Base-by-base conservation (phyloP, 2,797 vertebrate species). In the Cottoperca gobio region DNA sequence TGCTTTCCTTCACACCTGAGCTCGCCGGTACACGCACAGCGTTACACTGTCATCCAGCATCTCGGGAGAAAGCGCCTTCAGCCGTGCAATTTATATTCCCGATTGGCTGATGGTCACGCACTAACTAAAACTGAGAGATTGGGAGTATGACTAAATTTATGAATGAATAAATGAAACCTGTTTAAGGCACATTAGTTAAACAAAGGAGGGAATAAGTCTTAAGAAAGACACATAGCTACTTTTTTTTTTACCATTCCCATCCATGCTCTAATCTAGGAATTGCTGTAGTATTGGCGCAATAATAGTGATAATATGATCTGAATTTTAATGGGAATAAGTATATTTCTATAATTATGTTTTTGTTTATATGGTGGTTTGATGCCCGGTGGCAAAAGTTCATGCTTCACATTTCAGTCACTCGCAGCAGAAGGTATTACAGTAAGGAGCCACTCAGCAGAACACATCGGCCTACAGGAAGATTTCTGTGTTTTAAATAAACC, bases 401-500 rank as follows among this genome's bases (percentile, higher is more conserved):
- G 17, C 31, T 63, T 52, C 42, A 57, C 28, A 42, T 6, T 43
- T 31, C 37, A 54, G 53, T 39, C 14, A 24, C 3, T 0, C 40
- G 12, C 31, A 52, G 50, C 24, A 61, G 37, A 50, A 21, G 35
- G 42, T 75, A 54, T 74, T 52, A 49, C 42, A 60, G 57, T 39
- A 50, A 64, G 39, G 73, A 52, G 35, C 57, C 46, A 73, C 62
- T 88, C 80, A 69, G 52, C 73, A 72, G 23, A 76, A 62, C 73
- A 37, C 52, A 76, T 69, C 69, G 74, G 73, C 71, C 73, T 28
- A 14, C 74, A 62, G 83, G 78, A 73, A 72, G 54, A 40, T 82
- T 83, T 77, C 63, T 79, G 50, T 76, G 52, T 86, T 88, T 90
- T 88, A 86, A 89, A 90, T 87, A 87, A 82, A 89, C 10, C 14